Base-by-base conservation (phyloP, 1,140 invertebrate species). In the Drosophila guanche region DNA sequence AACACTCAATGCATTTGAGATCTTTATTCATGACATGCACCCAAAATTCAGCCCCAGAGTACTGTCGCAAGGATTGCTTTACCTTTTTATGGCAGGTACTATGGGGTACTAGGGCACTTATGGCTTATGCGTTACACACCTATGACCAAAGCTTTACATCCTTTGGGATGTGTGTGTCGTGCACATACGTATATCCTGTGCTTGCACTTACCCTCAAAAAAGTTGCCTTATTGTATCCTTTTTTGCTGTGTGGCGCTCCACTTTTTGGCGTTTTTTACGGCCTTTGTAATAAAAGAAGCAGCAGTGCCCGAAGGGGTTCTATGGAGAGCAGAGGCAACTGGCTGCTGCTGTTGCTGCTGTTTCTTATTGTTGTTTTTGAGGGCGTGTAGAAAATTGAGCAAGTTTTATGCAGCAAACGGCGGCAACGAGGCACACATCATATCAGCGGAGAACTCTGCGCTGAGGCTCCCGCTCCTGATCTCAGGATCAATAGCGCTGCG, bases 361-460 rank as follows among this genome's bases (percentile, higher is more conserved):
- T 57, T 43, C 25, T 58, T 47, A 23, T 53, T 63, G 58, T 47
- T 66, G 40, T 48, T 57, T 75, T 69, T 74, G 75, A 66, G 84
- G 83, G 83, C 79, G 83, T 88, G 83, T 79, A 65, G 80, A 78
- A 12, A 79, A 76, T 88, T 79, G 78, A 89, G 70, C 67, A 88
- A 79, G 83, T 88, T 88, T 88, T 79, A 89, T 88, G 83, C 83
- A 88, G 59, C 83, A 85, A 86, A 75, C 80, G 72, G 76, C 8
- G 29, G 29, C 33, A 37, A 37, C 33, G 67, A 76, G 72, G 72
- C 81, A 80, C 76, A 74, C 80, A 76, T 76, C 80, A 74, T 74
- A 63, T 51, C 58, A 63, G 10, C 16, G 10, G 10, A 4, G 10
- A 10, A 37, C 10, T 37, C 33, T 37, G 10, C 33, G 48, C 65